Evolutionary conservation across 2,888 invertebrate species (phyloP).

Genomic region (Nematopogon swammerdamellus): DNA sequence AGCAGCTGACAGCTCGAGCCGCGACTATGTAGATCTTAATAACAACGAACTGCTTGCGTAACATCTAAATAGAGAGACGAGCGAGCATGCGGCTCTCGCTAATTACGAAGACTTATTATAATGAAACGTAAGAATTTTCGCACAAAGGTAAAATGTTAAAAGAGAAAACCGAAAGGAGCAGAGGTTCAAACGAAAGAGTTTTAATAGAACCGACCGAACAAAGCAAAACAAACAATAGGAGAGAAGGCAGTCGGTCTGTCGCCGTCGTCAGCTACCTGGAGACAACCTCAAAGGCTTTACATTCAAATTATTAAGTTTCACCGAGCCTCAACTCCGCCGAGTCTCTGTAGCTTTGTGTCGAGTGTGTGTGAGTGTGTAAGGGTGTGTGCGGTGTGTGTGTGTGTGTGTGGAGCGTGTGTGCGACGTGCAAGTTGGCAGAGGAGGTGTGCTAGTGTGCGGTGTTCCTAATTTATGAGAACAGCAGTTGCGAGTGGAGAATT

Average conservation of each 20-base stretch:
- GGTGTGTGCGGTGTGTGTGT: too few species aligned
- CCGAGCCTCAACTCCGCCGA: too few species aligned
- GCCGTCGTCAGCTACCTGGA: neutral
- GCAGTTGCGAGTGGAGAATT: neutral
- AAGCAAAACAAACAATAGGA: neutral
- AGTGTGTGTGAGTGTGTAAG: too few species aligned
- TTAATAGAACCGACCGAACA: neutral
- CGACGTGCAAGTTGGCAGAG: neutral
- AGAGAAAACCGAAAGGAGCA: neutral
- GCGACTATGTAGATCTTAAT: neutral
- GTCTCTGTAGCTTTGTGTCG: too few species aligned
- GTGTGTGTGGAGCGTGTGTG: neutral
- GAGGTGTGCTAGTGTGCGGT: neutral
- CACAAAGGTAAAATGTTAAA: neutral
- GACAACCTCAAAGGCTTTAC: neutral
- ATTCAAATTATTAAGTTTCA: neutral
- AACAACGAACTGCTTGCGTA: constrained; percentile 2
- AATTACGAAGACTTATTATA: too few species aligned
- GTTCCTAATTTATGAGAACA: neutral
- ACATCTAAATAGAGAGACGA: neutral
- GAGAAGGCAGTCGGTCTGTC: neutral
- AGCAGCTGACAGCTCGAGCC: neutral
- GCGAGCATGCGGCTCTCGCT: too few species aligned
- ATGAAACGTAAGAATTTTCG: too few species aligned
- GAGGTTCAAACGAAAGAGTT: neutral